Conservation (phyloP, 2,888 invertebrate species). For the Nomada lathburiana region DNA sequence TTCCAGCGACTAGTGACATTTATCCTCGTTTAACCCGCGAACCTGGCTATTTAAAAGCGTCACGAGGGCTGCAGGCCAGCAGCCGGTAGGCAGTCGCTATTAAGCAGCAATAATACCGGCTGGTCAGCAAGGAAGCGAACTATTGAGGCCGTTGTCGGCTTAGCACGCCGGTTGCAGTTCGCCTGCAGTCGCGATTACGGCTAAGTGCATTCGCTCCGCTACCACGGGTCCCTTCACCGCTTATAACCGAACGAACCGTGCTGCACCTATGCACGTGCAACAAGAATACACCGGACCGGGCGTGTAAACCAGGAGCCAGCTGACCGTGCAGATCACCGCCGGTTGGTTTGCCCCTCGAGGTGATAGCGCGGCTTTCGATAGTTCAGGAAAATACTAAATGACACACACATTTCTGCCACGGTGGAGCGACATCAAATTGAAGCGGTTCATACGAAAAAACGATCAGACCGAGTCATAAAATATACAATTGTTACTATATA, state of each 20-base stretch:
- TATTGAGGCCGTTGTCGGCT: slow-evolving; percentile 77
- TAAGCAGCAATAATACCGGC: slow-evolving; percentile 69
- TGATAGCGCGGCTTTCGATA: slow-evolving; percentile 37
- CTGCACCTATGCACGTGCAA: slow-evolving; percentile 48
- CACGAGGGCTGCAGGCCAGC: slow-evolving; percentile 42
- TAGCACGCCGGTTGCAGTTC: slow-evolving; percentile 65
- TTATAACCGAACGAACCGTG: slow-evolving; percentile 17
- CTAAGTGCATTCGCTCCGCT: slow-evolving; percentile 77
- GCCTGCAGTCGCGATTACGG: slow-evolving; percentile 74
- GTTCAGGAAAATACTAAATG: not conserved
- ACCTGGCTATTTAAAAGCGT: slow-evolving; percentile 55
- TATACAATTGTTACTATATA: too few species aligned
- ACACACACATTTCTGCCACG: not conserved
- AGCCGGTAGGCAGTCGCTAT: slow-evolving; percentile 62
- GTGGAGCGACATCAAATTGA: too few species aligned
- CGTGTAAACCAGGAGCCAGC: slow-evolving; percentile 16
- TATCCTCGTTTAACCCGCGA: slow-evolving; percentile 50
- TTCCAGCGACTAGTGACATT: slow-evolving; percentile 37
- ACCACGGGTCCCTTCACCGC: slow-evolving; percentile 11
- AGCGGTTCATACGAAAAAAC: too few species aligned
- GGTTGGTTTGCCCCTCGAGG: slow-evolving; percentile 46
- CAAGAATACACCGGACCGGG: slow-evolving; percentile 1
- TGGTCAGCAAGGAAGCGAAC: slow-evolving; percentile 73
- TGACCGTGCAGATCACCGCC: slow-evolving; percentile 24
- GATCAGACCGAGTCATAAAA: too few species aligned